Evolutionary conservation across 2,797 vertebrate species (phyloP).

Genomic region (Spatula clypeata): DNA sequence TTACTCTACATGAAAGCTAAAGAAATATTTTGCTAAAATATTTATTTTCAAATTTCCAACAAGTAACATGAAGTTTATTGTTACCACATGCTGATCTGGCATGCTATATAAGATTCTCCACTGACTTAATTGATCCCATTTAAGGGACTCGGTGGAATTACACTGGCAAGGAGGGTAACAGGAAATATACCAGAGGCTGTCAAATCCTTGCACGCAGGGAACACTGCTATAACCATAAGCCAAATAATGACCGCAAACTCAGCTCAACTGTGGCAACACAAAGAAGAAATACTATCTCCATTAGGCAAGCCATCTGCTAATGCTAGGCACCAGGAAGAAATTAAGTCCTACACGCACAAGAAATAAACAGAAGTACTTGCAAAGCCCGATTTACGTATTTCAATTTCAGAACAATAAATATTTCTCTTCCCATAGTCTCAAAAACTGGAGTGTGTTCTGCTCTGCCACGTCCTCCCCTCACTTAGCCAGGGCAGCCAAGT

Average conservation of each 20-base stretch:
- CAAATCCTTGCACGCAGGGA: background rate
- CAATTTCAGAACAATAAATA: background rate
- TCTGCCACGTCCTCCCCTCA: background rate
- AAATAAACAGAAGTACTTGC: background rate
- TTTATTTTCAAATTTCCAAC: background rate
- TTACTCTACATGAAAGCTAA: background rate
- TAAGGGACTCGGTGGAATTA: background rate
- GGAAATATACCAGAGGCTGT: fast-evolving
- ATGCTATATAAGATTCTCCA: background rate
- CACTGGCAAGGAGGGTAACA: background rate
- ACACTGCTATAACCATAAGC: background rate
- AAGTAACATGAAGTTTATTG: background rate
- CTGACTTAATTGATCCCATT: background rate
- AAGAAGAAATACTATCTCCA: background rate
- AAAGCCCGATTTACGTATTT: background rate
- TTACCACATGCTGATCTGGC: background rate
- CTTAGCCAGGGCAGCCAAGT: background rate
- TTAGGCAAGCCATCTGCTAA: background rate
- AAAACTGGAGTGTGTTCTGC: background rate
- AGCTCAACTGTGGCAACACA: background rate
- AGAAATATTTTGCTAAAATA: background rate
- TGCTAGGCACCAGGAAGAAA: background rate
- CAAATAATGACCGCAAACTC: background rate
- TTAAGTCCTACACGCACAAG: background rate
- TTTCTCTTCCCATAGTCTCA: fast-evolving